phyloP scores from a whole-genome alignment of 2,797 vertebrate species.

The Mus caroli region DNA sequence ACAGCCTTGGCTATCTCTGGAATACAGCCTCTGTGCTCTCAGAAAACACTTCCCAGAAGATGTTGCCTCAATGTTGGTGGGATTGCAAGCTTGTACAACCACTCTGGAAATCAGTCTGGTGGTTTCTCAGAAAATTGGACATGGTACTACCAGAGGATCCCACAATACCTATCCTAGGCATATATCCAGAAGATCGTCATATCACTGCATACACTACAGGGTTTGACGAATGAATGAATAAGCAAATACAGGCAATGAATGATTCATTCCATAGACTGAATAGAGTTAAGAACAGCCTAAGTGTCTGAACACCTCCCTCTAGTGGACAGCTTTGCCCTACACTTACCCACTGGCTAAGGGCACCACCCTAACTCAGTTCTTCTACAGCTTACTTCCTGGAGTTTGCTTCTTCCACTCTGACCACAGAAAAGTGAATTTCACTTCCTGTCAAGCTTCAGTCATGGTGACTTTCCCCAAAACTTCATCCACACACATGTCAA shows the following conservation, averaged over 20 bases:
- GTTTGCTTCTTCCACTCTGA: neutral
- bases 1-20: no score
- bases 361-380: neutral
- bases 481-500: neutral
- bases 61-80: no score
- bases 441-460: neutral
- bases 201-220: neutral
- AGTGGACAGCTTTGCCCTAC: neutral
- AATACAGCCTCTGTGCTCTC: no score
- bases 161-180: no score
- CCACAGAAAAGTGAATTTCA: neutral
- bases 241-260: neutral
- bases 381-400: neutral
- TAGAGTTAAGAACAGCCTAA: neutral
- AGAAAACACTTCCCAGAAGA: no score
- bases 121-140: no score
- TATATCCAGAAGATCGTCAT: no score
- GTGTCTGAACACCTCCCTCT: neutral
- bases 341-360: constrained; percentile 22
- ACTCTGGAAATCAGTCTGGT: no score
- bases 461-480: neutral
- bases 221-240: neutral
- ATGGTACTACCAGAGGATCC: no score
- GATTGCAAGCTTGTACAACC: no score
- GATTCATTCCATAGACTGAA: neutral